Percentiles rank a stretch among this genome's conserved stretches.
Conservation (phyloP, 2,113 vertebrate species). For the Sakesphorus luctuosus region DNA sequence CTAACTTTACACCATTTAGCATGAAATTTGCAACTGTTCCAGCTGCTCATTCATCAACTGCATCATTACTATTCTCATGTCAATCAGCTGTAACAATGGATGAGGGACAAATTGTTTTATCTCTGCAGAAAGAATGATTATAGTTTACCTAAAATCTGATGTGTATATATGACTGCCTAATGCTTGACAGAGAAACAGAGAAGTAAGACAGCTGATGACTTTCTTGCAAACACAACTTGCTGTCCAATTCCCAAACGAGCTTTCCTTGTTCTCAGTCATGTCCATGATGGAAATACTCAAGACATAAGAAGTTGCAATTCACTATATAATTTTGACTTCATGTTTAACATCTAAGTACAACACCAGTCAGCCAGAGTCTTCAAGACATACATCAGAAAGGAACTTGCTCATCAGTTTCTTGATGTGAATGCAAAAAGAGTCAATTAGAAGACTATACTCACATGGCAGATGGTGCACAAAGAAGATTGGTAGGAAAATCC, state of each 20-base stretch:
- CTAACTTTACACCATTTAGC: not conserved
- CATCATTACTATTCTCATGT: not conserved
- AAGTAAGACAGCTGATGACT: not conserved
- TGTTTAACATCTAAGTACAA: not conserved
- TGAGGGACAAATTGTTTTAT: not conserved
- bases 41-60: not conserved
- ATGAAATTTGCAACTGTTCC: not conserved
- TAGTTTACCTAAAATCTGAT: not conserved
- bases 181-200: not conserved
- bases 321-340: not conserved
- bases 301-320: not conserved
- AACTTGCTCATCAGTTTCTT: not conserved
- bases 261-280: not conserved
- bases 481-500: not conserved
- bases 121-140: not conserved
- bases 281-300: not conserved
- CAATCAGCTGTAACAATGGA: not conserved
- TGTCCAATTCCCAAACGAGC: not conserved
- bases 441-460: not conserved
- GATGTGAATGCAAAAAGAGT: not conserved
- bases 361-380: not conserved
- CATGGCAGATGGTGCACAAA: not conserved
- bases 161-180: not conserved
- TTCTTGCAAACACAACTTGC: not conserved
- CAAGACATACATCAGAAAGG: not conserved